phyloP scores from a whole-genome alignment of 2,888 invertebrate species.

The Lagria hirta region DNA sequence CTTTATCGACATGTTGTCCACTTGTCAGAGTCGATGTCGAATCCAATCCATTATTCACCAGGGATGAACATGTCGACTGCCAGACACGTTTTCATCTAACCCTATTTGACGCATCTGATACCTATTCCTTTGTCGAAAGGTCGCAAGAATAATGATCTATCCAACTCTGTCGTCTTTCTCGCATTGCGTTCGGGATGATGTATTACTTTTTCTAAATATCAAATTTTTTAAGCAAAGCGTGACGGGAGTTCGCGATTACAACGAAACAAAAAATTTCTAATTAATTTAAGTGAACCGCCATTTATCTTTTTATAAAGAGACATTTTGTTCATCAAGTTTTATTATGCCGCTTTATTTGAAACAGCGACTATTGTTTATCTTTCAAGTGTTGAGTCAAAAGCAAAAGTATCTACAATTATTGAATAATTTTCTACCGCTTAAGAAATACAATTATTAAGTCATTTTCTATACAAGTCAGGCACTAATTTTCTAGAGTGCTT shows the following conservation, averaged over 20 bases:
- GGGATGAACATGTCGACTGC: conserved; percentile 41
- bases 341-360: conserved; percentile 5
- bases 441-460: no score
- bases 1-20: conserved; percentile 41
- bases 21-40: conserved; percentile 39
- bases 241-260: conserved; percentile 27
- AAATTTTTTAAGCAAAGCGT: conserved; percentile 23
- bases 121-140: conserved; percentile 44
- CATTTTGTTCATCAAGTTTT: conserved; percentile 2
- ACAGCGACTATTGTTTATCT: no score
- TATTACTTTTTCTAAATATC: conserved; percentile 38
- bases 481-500: no score
- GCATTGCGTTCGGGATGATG: conserved; percentile 39
- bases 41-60: conserved; percentile 44
- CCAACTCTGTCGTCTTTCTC: conserved; percentile 36
- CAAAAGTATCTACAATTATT: no score
- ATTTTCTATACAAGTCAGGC: no score
- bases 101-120: conserved; percentile 44
- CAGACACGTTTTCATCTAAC: conserved; percentile 39
- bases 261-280: conserved; percentile 12
- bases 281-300: conserved; percentile 9
- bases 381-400: no score
- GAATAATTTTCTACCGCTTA: no score
- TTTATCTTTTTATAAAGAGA: conserved; percentile 10
- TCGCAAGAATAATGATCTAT: conserved; percentile 44